Conservation (phyloP, 1,140 invertebrate species). For the Asbolus verrucosus region DNA sequence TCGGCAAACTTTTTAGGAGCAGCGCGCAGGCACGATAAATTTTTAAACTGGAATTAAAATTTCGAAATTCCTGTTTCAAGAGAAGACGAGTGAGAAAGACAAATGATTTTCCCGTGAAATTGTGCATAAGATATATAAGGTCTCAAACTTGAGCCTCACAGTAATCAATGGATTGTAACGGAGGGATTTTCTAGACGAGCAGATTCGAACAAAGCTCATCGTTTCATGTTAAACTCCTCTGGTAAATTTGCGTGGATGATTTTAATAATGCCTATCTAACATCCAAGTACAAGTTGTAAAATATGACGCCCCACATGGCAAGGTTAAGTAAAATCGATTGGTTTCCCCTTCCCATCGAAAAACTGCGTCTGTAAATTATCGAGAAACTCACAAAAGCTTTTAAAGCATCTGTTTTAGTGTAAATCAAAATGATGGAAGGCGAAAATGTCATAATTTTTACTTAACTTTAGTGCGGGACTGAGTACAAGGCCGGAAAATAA, state of each 20-base stretch:
- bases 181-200: constrained; percentile 9
- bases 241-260: constrained; percentile 21
- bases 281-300: neutral
- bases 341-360: constrained; percentile 5
- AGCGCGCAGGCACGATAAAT: neutral
- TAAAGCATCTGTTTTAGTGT: constrained; percentile 13
- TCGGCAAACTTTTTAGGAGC: constrained; percentile 5
- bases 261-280: constrained; percentile 22
- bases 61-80: neutral
- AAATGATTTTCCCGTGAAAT: constrained; percentile 23
- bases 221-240: constrained; percentile 29
- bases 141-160: constrained; percentile 3
- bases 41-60: constrained; percentile 31
- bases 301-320: neutral
- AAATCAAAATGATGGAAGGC: constrained; percentile 6
- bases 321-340: constrained; percentile 9
- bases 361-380: neutral
- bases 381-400: constrained; percentile 21
- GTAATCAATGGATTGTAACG: constrained; percentile 36
- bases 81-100: neutral
- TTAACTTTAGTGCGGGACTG: neutral
- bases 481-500: constrained; percentile 1
- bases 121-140: constrained; percentile 33
- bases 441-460: constrained; percentile 15
- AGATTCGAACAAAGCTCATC: constrained; percentile 32